A percentile compares a stretch with the other conserved stretches of the same genome.
Evolutionary conservation across 2,888 invertebrate species (phyloP).

Genomic region (Cheiracanthium punctorium): DNA sequence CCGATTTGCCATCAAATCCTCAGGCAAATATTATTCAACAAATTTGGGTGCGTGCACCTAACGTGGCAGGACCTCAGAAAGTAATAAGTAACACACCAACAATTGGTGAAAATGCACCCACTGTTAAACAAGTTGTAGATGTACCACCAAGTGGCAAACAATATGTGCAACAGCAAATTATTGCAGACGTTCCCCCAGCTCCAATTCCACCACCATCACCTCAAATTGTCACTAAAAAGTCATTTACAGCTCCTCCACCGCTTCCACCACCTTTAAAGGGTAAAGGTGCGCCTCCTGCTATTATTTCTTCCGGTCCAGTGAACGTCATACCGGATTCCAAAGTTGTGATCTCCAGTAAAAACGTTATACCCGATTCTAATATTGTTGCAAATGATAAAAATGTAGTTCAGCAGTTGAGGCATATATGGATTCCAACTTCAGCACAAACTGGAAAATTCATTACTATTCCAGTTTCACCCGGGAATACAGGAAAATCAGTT

Average conservation of each 20-base stretch:
- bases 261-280: conserved; percentile 13
- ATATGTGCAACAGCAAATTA: neutral
- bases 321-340: neutral
- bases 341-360: neutral
- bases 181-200: neutral
- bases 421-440: conserved; percentile 60
- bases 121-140: conserved; percentile 36
- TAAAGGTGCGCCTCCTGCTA: neutral
- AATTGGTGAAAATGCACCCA: neutral
- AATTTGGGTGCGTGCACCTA: conserved; percentile 31
- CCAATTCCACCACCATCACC: conserved; percentile 4
- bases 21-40: conserved; percentile 14
- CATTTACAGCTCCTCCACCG: neutral
- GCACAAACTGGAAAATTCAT: conserved; percentile 54
- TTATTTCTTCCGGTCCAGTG: neutral
- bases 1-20: neutral
- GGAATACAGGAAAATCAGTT: conserved; percentile 17
- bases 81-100: neutral
- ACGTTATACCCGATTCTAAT: neutral
- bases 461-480: conserved; percentile 29
- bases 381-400: neutral
- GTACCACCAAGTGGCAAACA: conserved; percentile 22
- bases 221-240: neutral
- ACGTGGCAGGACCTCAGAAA: neutral
- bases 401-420: conserved; percentile 18